A percentile compares a stretch with the other conserved stretches of the same genome.
Conservation (phyloP, 2,888 invertebrate genomes). For the Cheilosia urbana region DNA sequence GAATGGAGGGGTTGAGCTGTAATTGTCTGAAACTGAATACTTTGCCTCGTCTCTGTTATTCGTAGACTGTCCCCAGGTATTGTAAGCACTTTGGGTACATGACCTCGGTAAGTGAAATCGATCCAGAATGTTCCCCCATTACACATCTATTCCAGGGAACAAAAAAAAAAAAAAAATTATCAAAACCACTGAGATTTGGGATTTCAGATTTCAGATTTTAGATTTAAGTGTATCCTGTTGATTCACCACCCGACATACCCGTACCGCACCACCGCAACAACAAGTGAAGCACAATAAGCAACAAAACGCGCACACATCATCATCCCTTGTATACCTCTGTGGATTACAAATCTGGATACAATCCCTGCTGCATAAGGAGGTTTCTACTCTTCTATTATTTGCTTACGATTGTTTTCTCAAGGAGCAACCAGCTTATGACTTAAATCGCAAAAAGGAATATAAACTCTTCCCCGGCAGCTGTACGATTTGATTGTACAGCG, state of each 20-base stretch:
- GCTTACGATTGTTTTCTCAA: slow-evolving; percentile 74
- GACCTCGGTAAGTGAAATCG: slow-evolving; percentile 2
- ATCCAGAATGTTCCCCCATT: neutral
- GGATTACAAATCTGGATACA: slow-evolving; percentile 65
- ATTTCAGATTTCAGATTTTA: slow-evolving; percentile 20
- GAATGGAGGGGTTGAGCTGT: too few species aligned
- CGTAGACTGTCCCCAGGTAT: neutral
- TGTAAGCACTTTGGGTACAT: neutral
- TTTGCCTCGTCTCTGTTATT: too few species aligned
- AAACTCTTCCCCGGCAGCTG: neutral
- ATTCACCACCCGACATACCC: slow-evolving; percentile 20
- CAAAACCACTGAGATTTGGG: neutral
- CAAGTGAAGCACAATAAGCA: slow-evolving; percentile 16
- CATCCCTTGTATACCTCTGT: slow-evolving; percentile 10
- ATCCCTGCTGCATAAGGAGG: slow-evolving; percentile 31
- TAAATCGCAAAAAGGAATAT: slow-evolving; percentile 53
- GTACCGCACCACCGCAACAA: slow-evolving; percentile 5
- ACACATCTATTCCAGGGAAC: neutral
- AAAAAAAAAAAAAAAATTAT: neutral
- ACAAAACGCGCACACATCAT: slow-evolving; percentile 19
- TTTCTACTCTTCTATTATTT: slow-evolving; percentile 61
- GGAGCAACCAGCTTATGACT: slow-evolving; percentile 65
- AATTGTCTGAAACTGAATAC: too few species aligned
- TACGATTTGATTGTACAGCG: slow-evolving; percentile 9
- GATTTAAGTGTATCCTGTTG: slow-evolving; percentile 50